Conservation (phyloP, 2,888 invertebrate species). For the Drosophila nr. perissopoda region DNA sequence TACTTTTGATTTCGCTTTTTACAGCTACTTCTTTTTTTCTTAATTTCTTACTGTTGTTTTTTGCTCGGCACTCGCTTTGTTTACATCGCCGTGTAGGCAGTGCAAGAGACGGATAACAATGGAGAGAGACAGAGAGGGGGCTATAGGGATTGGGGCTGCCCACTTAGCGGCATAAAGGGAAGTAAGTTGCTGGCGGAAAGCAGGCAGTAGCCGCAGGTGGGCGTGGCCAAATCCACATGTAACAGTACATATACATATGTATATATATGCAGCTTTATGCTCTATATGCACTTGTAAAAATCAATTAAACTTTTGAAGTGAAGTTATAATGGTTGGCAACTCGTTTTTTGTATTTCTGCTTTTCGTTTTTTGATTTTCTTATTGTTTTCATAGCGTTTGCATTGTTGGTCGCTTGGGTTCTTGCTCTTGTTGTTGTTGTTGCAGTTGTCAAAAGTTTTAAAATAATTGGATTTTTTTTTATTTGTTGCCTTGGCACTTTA, state of each 20-base stretch:
- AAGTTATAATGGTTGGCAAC: slow-evolving; percentile 76
- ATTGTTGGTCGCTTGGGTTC: slow-evolving; percentile 18
- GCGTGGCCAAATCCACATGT: slow-evolving; percentile 17
- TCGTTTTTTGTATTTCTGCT: slow-evolving; percentile 35
- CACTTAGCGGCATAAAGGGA: slow-evolving; percentile 38
- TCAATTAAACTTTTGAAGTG: slow-evolving; percentile 80
- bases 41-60: slow-evolving; percentile 13
- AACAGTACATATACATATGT: slow-evolving; percentile 1
- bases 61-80: slow-evolving; percentile 27
- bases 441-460: slow-evolving; percentile 80
- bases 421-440: slow-evolving; percentile 54
- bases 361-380: slow-evolving; percentile 60
- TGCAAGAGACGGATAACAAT: not conserved
- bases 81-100: slow-evolving; percentile 33
- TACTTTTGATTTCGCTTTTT: slow-evolving; percentile 54
- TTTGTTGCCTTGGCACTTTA: slow-evolving; percentile 37
- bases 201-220: slow-evolving; percentile 45
- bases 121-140: not conserved
- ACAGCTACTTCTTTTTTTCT: slow-evolving; percentile 14
- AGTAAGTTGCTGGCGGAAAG: slow-evolving; percentile 14
- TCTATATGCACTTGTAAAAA: slow-evolving; percentile 74
- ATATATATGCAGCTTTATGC: slow-evolving; percentile 35
- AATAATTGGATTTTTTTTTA: slow-evolving; percentile 76
- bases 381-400: slow-evolving; percentile 68
- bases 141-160: slow-evolving; percentile 12